These are phyloP conservation scores for Lontra canadensis DNA, from an alignment of 2,113 vertebrate species.

Conservation along the genomic window DNA sequence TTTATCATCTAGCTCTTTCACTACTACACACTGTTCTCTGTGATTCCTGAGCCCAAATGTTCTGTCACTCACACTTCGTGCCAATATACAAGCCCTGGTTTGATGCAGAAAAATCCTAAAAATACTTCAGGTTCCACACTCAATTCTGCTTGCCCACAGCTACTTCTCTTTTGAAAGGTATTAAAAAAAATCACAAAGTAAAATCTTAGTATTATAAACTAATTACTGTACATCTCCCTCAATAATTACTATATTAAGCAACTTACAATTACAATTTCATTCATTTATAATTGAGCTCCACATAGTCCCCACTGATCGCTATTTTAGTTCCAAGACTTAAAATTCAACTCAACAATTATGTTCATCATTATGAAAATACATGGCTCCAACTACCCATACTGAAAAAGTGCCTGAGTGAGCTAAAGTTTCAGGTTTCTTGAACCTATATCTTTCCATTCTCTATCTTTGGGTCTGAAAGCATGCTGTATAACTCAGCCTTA, in stretches of 20 bases:
- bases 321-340: conserved; percentile 56
- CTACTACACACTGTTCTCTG: neutral
- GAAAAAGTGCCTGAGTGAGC: neutral
- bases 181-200: conserved; percentile 59
- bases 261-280: conserved; percentile 63
- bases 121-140: neutral
- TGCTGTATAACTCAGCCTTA: neutral
- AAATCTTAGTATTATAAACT: conserved; percentile 31
- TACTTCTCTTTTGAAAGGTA: conserved; percentile 8
- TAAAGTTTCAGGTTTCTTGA: neutral
- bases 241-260: conserved; percentile 67
- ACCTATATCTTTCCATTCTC: conserved; percentile 3
- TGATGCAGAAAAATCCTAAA: conserved; percentile 13
- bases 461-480: neutral
- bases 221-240: conserved; percentile 63
- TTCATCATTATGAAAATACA: conserved; percentile 9
- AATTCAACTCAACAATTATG: conserved; percentile 48
- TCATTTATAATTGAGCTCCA: conserved; percentile 62
- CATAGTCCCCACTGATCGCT: conserved; percentile 38
- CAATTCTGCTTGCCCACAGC: neutral
- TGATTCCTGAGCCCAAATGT: conserved; percentile 45
- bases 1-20: neutral
- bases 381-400: neutral
- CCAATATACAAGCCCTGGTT: neutral
- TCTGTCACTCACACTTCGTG: neutral